Evolutionary conservation across 2,797 vertebrate species (phyloP).

Genomic region (Picus viridis): DNA sequence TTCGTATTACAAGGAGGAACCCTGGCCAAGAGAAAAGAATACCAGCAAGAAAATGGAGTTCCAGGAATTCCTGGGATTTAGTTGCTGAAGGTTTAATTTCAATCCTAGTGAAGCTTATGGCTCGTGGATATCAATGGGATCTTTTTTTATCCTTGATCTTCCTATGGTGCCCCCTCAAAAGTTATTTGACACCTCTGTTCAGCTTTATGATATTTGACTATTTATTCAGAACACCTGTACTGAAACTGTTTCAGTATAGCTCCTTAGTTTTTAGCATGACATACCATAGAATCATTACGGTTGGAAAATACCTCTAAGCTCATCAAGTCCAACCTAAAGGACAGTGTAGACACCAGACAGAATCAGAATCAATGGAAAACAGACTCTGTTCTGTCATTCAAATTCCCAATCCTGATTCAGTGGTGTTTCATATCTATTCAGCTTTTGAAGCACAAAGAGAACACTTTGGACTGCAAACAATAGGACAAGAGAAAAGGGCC

Average conservation of each 20-base stretch:
- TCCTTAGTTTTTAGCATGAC: neutral
- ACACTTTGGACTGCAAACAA: neutral
- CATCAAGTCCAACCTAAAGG: neutral
- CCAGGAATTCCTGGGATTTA: neutral
- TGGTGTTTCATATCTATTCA: neutral
- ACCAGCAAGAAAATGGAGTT: neutral
- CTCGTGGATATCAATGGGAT: neutral
- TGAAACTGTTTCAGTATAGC: neutral
- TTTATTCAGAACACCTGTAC: neutral
- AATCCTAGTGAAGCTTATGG: neutral
- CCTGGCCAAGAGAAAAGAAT: neutral
- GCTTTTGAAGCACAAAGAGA: neutral
- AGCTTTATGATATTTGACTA: neutral
- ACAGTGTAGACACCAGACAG: neutral
- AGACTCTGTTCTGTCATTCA: neutral
- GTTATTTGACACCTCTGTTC: neutral
- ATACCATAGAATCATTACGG: too few relatives aligned
- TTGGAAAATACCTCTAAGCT: too few relatives aligned
- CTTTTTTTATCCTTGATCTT: neutral
- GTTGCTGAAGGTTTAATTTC: neutral
- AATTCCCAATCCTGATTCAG: neutral
- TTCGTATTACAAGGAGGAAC: neutral
- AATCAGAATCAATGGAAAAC: neutral
- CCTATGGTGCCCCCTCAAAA: neutral
- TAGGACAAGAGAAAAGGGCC: too few relatives aligned